Percentiles rank a stretch among this genome's conserved stretches.
These are phyloP conservation scores for Aurelia coerulea DNA, from an alignment of 30 jellyfish, hydroid and myxozoan species.

Conservation along the genomic window DNA sequence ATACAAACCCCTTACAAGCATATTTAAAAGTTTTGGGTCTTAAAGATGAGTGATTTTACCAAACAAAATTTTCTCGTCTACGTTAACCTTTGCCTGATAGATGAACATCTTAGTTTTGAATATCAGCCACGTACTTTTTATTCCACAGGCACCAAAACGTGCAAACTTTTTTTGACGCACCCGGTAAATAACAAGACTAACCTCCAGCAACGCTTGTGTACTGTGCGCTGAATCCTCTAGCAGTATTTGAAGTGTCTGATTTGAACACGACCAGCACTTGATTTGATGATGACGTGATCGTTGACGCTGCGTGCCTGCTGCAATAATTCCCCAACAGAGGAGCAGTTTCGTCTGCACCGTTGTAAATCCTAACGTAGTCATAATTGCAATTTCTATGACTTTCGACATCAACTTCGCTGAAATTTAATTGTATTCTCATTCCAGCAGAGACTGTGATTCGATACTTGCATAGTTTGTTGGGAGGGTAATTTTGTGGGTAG, in stretches of 20 bases:
- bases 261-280: slow-evolving; percentile 41
- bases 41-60: no score
- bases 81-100: no score
- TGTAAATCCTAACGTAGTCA: slow-evolving; percentile 59
- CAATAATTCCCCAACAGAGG: slow-evolving; percentile 59
- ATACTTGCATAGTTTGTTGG: slow-evolving; percentile 27
- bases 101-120: no score
- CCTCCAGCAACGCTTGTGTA: slow-evolving; percentile 65
- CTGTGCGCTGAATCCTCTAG: slow-evolving; percentile 53
- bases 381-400: slow-evolving; percentile 40
- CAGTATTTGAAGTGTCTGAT: slow-evolving; percentile 55
- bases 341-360: slow-evolving; percentile 71
- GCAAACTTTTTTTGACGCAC: no score
- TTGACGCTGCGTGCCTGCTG: slow-evolving; percentile 36
- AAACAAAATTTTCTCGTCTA: no score
- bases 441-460: slow-evolving; percentile 46
- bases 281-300: slow-evolving; percentile 61
- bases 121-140: no score
- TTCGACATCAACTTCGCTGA: slow-evolving; percentile 65
- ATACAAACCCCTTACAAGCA: no score
- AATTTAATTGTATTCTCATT: slow-evolving; percentile 42
- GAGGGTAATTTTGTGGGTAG: slow-evolving; percentile 62
- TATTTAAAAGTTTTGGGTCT: no score
- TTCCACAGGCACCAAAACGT: no score
- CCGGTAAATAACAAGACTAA: background rate